phyloP scores from a whole-genome alignment of 2,113 vertebrate genomes.

The Rhynchomys soricoides region DNA sequence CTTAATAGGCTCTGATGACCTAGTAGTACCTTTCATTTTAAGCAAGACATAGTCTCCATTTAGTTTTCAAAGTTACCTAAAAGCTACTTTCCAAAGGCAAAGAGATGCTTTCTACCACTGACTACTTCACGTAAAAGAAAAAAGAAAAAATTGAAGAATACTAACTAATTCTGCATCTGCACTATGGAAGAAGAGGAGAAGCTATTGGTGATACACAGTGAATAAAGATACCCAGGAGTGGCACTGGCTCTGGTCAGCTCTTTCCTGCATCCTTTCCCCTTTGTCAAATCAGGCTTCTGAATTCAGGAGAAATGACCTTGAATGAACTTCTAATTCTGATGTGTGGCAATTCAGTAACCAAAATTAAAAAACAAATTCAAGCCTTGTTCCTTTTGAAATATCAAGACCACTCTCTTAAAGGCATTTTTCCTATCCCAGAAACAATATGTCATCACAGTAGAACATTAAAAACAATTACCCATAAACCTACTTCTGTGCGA shows the following conservation, averaged over 20 bases:
- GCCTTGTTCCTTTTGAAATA: not conserved
- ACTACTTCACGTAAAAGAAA: conserved; percentile 60
- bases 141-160: conserved; percentile 57
- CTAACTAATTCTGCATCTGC: conserved; percentile 74
- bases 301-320: not conserved
- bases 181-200: conserved; percentile 55
- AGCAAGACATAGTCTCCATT: not conserved
- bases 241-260: not conserved
- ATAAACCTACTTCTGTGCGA: conserved; percentile 14
- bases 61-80: conserved; percentile 68
- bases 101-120: conserved; percentile 33
- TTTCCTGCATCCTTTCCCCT: not conserved
- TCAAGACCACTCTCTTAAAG: not conserved
- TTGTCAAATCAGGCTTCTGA: conserved; percentile 1
- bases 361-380: conserved; percentile 30
- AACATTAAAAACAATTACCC: not conserved
- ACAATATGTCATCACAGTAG: not conserved
- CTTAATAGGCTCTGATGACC: not conserved
- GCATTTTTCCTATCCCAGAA: not conserved
- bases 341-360: not conserved
- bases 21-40: conserved; percentile 45
- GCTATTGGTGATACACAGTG: not conserved
- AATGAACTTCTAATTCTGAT: not conserved
- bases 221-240: not conserved
- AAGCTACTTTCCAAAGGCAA: conserved; percentile 4